Percentiles rank a stretch among this genome's conserved stretches.
Evolutionary conservation across 1,140 invertebrate genomes (phyloP).

Genomic region (Telenomus remus): DNA sequence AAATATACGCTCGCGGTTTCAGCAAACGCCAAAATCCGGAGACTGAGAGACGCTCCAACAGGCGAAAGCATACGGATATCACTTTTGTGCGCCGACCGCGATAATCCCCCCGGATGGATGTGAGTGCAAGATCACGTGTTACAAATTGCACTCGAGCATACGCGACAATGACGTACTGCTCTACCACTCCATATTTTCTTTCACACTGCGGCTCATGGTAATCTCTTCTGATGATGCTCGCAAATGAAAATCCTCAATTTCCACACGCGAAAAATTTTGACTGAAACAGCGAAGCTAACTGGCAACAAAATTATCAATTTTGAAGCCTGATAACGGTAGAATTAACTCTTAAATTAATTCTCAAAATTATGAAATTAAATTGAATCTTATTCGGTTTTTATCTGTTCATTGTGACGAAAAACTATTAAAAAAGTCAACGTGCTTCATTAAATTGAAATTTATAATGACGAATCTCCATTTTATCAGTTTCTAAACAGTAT

Average conservation of each 20-base stretch:
- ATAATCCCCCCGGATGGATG: slow-evolving; percentile 49
- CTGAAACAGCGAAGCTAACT: no score
- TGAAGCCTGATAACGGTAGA: no score
- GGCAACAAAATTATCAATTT: no score
- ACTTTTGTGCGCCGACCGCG: slow-evolving; percentile 27
- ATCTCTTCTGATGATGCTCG: slow-evolving; percentile 27
- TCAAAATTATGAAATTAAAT: no score
- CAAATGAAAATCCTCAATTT: slow-evolving; percentile 35
- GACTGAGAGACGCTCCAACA: neutral
- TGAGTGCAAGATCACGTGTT: slow-evolving; percentile 49
- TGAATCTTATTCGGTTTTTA: no score
- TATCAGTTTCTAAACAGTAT: no score
- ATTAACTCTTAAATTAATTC: no score
- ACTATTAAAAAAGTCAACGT: no score
- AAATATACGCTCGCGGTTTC: slow-evolving; percentile 31
- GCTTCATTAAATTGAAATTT: no score
- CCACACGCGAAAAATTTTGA: neutral
- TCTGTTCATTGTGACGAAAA: no score
- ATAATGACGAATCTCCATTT: no score
- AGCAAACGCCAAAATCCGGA: slow-evolving; percentile 13
- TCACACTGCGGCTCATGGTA: slow-evolving; percentile 25
- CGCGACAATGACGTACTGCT: slow-evolving; percentile 39
- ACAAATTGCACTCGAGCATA: slow-evolving; percentile 42
- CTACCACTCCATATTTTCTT: slow-evolving; percentile 24
- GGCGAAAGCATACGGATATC: slow-evolving; percentile 33